Evolutionary conservation across 2,797 vertebrate genomes (phyloP).

Genomic region (Chromobotia macracanthus): DNA sequence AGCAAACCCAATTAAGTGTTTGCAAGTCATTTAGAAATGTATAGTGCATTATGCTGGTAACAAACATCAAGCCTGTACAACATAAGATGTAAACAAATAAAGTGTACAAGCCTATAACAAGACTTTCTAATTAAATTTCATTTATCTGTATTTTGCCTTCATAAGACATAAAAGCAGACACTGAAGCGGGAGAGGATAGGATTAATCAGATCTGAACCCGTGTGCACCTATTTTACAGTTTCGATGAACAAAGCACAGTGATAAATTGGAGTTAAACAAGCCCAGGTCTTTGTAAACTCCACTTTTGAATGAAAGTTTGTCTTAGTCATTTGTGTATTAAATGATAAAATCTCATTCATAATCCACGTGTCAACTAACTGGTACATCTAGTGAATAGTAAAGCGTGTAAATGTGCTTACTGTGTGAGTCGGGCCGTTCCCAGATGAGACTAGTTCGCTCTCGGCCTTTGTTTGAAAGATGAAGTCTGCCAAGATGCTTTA

Average conservation of each 20-base stretch:
- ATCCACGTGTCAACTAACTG: background rate
- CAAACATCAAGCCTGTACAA: background rate
- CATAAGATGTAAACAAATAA: background rate
- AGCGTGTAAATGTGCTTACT: conserved; percentile 2
- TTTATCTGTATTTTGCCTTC: background rate
- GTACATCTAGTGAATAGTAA: background rate
- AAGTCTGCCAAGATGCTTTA: conserved; percentile 43
- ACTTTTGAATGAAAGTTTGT: background rate
- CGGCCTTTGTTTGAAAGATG: conserved; percentile 38
- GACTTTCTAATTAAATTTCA: background rate
- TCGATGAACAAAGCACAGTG: background rate
- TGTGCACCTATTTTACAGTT: background rate
- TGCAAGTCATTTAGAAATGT: conserved; percentile 7
- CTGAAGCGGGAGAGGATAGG: background rate
- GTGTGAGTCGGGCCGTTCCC: background rate
- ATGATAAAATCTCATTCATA: background rate
- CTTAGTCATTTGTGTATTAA: background rate
- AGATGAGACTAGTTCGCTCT: conserved; percentile 25
- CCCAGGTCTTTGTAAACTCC: background rate
- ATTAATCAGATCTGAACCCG: background rate
- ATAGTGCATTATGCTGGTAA: background rate
- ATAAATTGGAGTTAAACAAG: too few species aligned
- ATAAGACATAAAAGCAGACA: background rate
- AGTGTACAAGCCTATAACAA: background rate
- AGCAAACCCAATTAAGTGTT: conserved; percentile 17